Percentiles rank a stretch among this genome's conserved stretches.
Conservation (phyloP, 2,797 vertebrate species). For the Xiphorhynchus erythropygius region DNA sequence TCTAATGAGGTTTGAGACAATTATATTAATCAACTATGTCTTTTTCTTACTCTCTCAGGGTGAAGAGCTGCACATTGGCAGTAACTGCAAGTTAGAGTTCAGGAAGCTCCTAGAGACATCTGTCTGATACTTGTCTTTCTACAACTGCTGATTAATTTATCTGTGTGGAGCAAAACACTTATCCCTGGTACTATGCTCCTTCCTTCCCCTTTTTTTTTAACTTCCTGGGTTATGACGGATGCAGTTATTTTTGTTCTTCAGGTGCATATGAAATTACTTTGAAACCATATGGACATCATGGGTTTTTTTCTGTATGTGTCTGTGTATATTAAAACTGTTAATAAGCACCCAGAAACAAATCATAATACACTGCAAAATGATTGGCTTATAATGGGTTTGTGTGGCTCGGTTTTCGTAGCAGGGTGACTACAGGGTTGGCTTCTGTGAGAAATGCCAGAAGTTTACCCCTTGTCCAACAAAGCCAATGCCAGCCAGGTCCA, state of each 20-base stretch:
- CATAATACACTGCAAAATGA: not conserved
- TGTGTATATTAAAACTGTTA: not conserved
- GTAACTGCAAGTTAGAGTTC: not conserved
- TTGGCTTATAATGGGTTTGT: not conserved
- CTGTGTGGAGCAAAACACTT: not conserved
- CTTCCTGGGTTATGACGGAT: not conserved
- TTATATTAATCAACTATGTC: slow-evolving; percentile 34
- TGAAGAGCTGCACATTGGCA: not conserved
- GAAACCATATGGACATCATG: rapidly evolving
- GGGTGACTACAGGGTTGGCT: not conserved
- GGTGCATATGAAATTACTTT: not conserved
- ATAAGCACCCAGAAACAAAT: not conserved
- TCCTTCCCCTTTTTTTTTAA: not conserved
- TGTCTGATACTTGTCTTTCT: not conserved
- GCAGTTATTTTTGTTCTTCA: not conserved
- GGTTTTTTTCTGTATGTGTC: not conserved
- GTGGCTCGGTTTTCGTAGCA: not conserved
- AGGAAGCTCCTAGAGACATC: not conserved
- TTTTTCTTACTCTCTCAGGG: slow-evolving; percentile 1
- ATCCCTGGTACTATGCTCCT: not conserved
- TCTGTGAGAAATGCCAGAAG: not conserved
- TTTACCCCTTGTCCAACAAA: rapidly evolving
- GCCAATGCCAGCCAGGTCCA: not conserved
- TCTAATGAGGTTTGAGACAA: slow-evolving; percentile 39
- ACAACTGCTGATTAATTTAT: not conserved